phyloP scores from a whole-genome alignment of 1,140 invertebrate species.

The Microvelia longipes region DNA sequence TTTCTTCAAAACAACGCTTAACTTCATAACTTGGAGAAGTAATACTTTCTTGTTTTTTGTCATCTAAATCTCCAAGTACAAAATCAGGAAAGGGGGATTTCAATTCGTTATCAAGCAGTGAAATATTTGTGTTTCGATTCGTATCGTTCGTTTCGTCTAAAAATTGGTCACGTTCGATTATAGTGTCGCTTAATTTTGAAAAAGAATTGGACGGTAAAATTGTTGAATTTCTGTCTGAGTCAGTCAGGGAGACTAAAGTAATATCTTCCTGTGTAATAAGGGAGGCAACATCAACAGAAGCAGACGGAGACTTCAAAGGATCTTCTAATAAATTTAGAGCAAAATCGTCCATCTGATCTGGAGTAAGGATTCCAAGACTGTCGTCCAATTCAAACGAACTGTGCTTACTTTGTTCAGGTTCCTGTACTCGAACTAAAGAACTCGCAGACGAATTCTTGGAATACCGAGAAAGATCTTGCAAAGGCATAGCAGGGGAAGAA shows the following conservation, averaged over 20 bases:
- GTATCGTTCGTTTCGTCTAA: background rate
- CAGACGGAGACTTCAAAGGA: background rate
- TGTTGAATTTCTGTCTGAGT: background rate
- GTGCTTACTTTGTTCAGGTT: slow-evolving; percentile 39
- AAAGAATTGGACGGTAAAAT: background rate
- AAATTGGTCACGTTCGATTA: background rate
- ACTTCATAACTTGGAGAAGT: background rate
- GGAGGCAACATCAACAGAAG: slow-evolving; percentile 1
- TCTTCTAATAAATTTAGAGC: slow-evolving; percentile 13
- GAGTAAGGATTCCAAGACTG: slow-evolving; percentile 65
- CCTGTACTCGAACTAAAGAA: background rate
- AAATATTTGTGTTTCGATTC: background rate
- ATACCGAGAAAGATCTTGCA: slow-evolving; percentile 25
- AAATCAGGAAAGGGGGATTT: background rate
- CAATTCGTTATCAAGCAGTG: background rate
- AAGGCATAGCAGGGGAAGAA: slow-evolving; percentile 21
- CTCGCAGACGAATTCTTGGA: slow-evolving; percentile 20
- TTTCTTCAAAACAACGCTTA: slow-evolving; percentile 1
- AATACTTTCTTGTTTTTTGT: background rate
- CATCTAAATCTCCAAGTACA: background rate
- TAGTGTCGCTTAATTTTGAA: background rate
- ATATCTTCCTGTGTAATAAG: slow-evolving; percentile 3
- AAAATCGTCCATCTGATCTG: slow-evolving; percentile 69
- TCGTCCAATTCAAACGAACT: slow-evolving; percentile 61
- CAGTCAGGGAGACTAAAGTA: background rate